These are phyloP conservation scores for Metaphire vulgaris DNA, from an alignment of 1,140 invertebrate genomes.

Conservation along the genomic window DNA sequence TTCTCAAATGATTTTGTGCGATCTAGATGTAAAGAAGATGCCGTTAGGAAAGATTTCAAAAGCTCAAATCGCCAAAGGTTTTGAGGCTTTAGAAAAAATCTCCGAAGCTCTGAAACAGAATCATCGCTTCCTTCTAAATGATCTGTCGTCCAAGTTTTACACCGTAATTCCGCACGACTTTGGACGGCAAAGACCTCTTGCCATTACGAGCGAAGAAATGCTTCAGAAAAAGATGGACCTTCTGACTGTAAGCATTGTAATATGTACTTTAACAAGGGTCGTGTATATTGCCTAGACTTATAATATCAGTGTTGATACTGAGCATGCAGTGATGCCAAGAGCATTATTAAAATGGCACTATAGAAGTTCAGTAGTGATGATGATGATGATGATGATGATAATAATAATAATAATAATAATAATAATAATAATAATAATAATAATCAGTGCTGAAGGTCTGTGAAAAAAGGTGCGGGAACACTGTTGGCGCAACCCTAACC, in stretches of 20 bases:
- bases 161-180: constrained; percentile 55
- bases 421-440: too few relatives aligned
- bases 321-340: too few relatives aligned
- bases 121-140: constrained; percentile 31
- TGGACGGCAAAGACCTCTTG: constrained; percentile 48
- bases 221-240: constrained; percentile 54
- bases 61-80: constrained; percentile 54
- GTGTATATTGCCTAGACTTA: neutral
- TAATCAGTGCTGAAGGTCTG: too few relatives aligned
- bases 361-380: too few relatives aligned
- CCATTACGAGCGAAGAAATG: constrained; percentile 40
- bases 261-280: constrained; percentile 13
- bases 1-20: too few relatives aligned
- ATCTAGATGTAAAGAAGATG: constrained; percentile 56
- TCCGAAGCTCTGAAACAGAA: constrained; percentile 43
- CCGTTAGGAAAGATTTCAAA: constrained; percentile 55
- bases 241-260: constrained; percentile 42
- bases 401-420: too few relatives aligned
- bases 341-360: too few relatives aligned
- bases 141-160: constrained; percentile 52
- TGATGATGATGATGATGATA: too few relatives aligned
- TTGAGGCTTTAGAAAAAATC: constrained; percentile 52
- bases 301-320: too few relatives aligned
- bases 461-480: too few relatives aligned
- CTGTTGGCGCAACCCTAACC: too few relatives aligned